Evolutionary conservation across 2,113 vertebrate genomes (phyloP).

Genomic region (Girardinichthys multiradiatus): DNA sequence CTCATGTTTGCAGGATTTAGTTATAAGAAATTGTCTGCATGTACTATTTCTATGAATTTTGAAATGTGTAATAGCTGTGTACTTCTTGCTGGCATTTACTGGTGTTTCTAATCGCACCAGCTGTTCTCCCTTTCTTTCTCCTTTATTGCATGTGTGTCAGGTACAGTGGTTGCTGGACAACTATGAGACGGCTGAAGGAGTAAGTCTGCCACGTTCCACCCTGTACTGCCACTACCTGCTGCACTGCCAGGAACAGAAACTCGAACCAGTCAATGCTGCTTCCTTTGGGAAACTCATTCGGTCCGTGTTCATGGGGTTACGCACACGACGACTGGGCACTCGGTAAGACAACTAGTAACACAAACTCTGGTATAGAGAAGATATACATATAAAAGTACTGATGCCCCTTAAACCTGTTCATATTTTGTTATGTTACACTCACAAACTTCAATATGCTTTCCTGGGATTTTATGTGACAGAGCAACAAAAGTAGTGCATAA

Average conservation of each 20-base stretch:
- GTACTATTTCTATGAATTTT: slow-evolving; percentile 2
- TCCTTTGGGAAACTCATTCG: slow-evolving; percentile 94
- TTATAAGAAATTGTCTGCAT: slow-evolving; percentile 26
- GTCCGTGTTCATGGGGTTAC: slow-evolving; percentile 93
- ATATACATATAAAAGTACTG: too few relatives aligned
- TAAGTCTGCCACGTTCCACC: slow-evolving; percentile 93
- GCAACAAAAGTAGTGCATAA: too few relatives aligned
- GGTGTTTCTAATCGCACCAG: slow-evolving; percentile 75
- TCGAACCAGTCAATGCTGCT: slow-evolving; percentile 92
- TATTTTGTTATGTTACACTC: too few relatives aligned
- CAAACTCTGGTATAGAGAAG: too few relatives aligned
- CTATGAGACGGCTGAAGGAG: slow-evolving; percentile 94
- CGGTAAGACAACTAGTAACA: slow-evolving; percentile 83
- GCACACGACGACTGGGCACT: slow-evolving; percentile 90
- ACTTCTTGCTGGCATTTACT: not conserved
- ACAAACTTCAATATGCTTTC: too few relatives aligned
- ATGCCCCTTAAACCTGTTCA: too few relatives aligned
- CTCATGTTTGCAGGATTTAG: slow-evolving; percentile 22
- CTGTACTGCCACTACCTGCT: slow-evolving; percentile 96
- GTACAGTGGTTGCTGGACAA: slow-evolving; percentile 97
- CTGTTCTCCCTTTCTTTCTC: slow-evolving; percentile 39
- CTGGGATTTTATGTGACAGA: too few relatives aligned
- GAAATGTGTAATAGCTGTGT: not conserved
- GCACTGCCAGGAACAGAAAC: slow-evolving; percentile 95
- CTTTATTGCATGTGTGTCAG: slow-evolving; percentile 78